Evolutionary conservation across 2,113 vertebrate genomes (phyloP), one percentile per base, ranked within the genome.

Genomic region (Solenodon paradoxus): DNA sequence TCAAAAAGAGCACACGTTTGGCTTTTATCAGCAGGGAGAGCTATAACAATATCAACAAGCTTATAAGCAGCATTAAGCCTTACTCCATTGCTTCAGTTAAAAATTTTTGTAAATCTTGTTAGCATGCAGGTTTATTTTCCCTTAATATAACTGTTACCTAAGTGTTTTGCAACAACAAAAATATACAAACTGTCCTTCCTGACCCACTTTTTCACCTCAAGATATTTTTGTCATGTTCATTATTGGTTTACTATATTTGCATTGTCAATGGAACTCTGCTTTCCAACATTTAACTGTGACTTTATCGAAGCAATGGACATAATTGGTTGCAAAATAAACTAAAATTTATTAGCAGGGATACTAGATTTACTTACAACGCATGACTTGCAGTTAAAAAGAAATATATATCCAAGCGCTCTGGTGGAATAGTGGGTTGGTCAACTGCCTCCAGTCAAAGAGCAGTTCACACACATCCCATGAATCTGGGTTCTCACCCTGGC

Each of bases 181-280:
- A 83, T 78, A 83, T 24, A 87, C 93, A 84, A 40, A 11, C 30
- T 92, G n/a, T n/a, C 81, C 28, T 92, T 95, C 92, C 75, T 26
- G 24, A 96, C 45, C 28, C 9, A 32, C 16, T 84, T 91, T 94
- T 81, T 91, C 8, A 57, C 83, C 59, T 93, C 66, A 84, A 94
- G 68, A 64, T 92, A 74, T 81, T 95, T 93, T 91, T 95, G 85
- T 97, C 59, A 94, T 95, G 92, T 83, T 97, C 2, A 6, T 94
- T 97, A 97, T 93, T 40, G 61, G 66, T 95, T 96, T 92, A 90
- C 75, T 92, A 40, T 72, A 63, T 92, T 96, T 69, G 0, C 53
- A 92, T 94, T 92, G 72, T 97, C 83, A 97, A 57, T 45, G 95
- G 42, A 40, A 96, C 61, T 94, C 89, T 84, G 69, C n/a, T 96